Evolutionary conservation across 2,797 vertebrate genomes (phyloP), one percentile per base, ranked within the genome.

Genomic region (Gobio occitaniae): DNA sequence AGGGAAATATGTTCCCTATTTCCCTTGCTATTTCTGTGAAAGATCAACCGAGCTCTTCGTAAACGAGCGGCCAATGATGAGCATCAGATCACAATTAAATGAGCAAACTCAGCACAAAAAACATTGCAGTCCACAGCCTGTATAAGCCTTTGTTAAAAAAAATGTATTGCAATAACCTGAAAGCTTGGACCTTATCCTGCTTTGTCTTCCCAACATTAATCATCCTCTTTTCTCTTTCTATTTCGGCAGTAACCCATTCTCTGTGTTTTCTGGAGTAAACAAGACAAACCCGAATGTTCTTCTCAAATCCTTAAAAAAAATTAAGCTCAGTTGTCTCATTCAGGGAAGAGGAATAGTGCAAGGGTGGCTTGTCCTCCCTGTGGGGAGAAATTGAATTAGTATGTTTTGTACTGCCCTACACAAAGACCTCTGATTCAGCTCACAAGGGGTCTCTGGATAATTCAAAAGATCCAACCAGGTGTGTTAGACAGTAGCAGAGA

Each of bases 1-100:
- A 88, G 90, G 90, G 84, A 87, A 89, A 93, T 92, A 83, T 90
- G 83, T 83, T 90, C 29, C 7, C 90, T 82, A 90, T 91, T 87
- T 88, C 86, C 89, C 29, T 3, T 36, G 66, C 83, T 88, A 50
- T 89, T 89, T 90, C 66, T 89, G 44, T 63, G 47, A 68, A 71
- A 21, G n/a, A 32, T 75, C 0, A 0, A 75, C 72, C 36, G 17
- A 84, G 48, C n/a, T 63, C 56, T 83, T 25, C n/a, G 0, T 54
- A 83, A 84, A 76, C 66, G 72, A 80, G 63, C 38, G 36, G 65
- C 9, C 3, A 4, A 61, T 65, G 56, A 65, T 63, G 36, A 61
- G 32, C 66, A 44, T 72, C 21, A 50, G 68, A 80, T 69, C 32
- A 69, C 56, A 38, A 36, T 38, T 17, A 69, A 48, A 79, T 29